These are phyloP conservation scores for Trichonephila clavipes DNA, from an alignment of 1,140 invertebrate species.

Conservation along the genomic window DNA sequence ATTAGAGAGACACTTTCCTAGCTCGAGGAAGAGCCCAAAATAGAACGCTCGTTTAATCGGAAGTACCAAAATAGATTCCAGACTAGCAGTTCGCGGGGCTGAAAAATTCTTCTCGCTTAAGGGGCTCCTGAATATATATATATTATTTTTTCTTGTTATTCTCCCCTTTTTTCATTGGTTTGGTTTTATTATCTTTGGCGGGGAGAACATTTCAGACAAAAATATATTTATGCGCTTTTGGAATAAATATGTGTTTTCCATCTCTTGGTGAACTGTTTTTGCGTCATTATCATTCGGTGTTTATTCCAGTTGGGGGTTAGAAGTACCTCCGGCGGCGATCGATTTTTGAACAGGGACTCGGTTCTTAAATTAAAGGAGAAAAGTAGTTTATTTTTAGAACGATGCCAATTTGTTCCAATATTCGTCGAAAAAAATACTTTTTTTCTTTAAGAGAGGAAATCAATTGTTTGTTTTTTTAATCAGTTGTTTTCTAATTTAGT, in stretches of 20 bases:
- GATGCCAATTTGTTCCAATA: too few relatives aligned
- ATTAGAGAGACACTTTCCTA: slow-evolving; percentile 52
- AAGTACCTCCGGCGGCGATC: background rate
- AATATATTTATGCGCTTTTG: slow-evolving; percentile 29
- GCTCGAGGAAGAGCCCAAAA: slow-evolving; percentile 57
- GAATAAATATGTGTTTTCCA: slow-evolving; percentile 30
- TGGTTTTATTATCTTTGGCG: slow-evolving; percentile 34
- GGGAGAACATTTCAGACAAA: background rate
- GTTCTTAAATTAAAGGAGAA: background rate
- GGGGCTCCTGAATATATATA: background rate
- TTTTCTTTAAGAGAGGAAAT: too few relatives aligned
- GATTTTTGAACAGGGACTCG: background rate
- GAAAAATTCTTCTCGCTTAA: slow-evolving; percentile 58
- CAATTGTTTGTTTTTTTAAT: too few relatives aligned
- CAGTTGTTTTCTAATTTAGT: too few relatives aligned
- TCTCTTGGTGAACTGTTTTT: background rate
- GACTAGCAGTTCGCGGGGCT: background rate
- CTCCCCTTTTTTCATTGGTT: background rate
- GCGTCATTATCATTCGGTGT: background rate
- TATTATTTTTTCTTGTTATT: too few relatives aligned
- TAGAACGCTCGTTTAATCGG: slow-evolving; percentile 56
- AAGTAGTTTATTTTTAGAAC: too few relatives aligned
- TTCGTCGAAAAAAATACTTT: too few relatives aligned
- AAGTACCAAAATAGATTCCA: slow-evolving; percentile 60
- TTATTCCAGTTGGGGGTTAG: background rate